Conservation (phyloP, 2,797 vertebrate genomes). For the Crypturellus tataupa region DNA sequence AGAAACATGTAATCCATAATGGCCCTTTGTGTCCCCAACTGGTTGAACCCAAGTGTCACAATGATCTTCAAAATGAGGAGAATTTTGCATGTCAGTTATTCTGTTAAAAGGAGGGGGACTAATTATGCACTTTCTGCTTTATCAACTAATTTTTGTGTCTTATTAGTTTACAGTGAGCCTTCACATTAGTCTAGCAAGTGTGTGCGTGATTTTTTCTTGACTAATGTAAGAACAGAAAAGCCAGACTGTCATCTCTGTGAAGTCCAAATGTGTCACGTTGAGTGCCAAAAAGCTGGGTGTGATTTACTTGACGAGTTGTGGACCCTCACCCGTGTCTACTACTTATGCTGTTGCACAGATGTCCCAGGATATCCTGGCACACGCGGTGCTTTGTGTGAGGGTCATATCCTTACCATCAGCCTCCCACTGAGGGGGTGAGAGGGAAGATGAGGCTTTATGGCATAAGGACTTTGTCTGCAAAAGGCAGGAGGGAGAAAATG, state of each 20-base stretch:
- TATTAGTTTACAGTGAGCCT: background rate
- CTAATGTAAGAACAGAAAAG: slow-evolving; percentile 36
- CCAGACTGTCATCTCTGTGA: slow-evolving; percentile 12
- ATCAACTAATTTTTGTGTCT: background rate
- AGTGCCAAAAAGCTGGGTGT: slow-evolving; percentile 36
- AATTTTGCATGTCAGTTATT: background rate
- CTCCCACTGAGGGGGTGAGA: background rate
- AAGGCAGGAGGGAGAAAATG: background rate
- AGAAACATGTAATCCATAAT: background rate
- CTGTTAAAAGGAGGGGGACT: background rate
- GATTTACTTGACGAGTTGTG: slow-evolving; percentile 28
- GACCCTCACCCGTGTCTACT: background rate
- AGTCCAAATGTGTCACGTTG: slow-evolving; percentile 35
- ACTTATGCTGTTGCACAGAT: background rate
- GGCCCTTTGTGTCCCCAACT: background rate
- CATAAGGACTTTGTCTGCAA: background rate
- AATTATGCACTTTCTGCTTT: background rate
- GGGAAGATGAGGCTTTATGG: background rate
- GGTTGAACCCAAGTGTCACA: background rate
- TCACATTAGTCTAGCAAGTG: background rate
- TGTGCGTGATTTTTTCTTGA: background rate
- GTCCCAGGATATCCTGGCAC: background rate
- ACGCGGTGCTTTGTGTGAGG: background rate
- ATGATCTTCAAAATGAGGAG: background rate
- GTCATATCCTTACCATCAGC: background rate